phyloP scores from a whole-genome alignment of 1,140 invertebrate species.

The Pseudoatta argentina region DNA sequence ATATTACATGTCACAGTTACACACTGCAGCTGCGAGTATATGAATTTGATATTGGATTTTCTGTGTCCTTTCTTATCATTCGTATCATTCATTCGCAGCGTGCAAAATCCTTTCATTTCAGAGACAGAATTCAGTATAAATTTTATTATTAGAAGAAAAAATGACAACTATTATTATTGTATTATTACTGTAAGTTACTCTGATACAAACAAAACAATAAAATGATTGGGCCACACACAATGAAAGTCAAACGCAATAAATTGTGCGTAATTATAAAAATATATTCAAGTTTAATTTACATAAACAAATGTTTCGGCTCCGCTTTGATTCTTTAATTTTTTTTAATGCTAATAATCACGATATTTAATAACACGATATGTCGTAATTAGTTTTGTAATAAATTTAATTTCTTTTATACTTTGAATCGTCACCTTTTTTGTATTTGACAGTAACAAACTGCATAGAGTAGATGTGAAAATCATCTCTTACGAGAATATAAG shows the following conservation, averaged over 20 bases:
- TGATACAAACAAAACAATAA: too few relatives aligned
- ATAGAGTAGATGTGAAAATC: conserved; percentile 12
- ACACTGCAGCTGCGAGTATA: neutral
- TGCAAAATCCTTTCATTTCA: conserved; percentile 13
- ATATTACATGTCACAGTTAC: conserved; percentile 17
- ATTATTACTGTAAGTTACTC: neutral
- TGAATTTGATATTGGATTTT: conserved; percentile 30
- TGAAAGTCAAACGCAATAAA: too few relatives aligned
- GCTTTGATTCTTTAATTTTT: too few relatives aligned
- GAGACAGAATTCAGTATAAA: neutral
- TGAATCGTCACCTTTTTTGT: neutral
- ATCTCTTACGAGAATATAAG: conserved; percentile 45
- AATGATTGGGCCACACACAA: too few relatives aligned
- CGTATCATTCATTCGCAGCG: neutral
- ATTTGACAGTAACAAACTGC: conserved; percentile 8
- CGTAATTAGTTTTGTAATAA: neutral
- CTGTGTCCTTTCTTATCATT: conserved; percentile 9
- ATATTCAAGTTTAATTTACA: too few relatives aligned
- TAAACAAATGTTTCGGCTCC: too few relatives aligned
- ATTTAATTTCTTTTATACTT: neutral
- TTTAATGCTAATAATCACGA: neutral
- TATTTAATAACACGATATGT: neutral
- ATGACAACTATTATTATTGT: conserved; percentile 6
- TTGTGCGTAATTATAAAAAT: too few relatives aligned
- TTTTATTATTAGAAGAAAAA: neutral